Conservation (phyloP, 2,888 invertebrate species). For the Synanthedon formicaeformis region DNA sequence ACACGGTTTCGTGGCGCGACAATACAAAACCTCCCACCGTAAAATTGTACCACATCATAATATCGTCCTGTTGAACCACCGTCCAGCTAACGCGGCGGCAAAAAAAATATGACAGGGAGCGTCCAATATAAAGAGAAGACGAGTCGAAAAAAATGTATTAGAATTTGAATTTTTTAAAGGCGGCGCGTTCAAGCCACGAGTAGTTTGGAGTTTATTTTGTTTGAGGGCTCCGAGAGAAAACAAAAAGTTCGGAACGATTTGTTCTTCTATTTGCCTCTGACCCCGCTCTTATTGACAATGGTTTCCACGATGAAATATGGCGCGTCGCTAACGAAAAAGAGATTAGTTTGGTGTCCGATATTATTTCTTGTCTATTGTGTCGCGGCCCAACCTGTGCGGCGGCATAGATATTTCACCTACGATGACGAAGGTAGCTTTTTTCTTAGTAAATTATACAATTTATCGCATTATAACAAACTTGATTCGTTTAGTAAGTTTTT, state of each 20-base stretch:
- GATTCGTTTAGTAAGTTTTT: neutral
- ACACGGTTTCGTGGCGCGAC: slow-evolving; percentile 18
- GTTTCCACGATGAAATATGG: slow-evolving; percentile 69
- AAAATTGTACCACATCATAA: slow-evolving; percentile 24
- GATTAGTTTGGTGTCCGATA: slow-evolving; percentile 56
- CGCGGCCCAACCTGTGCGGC: slow-evolving; percentile 22
- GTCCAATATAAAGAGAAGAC: slow-evolving; percentile 63
- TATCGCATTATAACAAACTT: slow-evolving; percentile 4
- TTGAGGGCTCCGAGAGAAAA: slow-evolving; percentile 60
- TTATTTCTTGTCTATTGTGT: slow-evolving; percentile 41
- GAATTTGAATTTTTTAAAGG: slow-evolving; percentile 57
- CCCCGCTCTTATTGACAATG: slow-evolving; percentile 67
- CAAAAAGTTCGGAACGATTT: slow-evolving; percentile 47
- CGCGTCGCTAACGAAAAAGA: slow-evolving; percentile 61
- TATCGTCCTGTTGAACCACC: slow-evolving; percentile 38
- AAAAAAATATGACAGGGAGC: slow-evolving; percentile 49
- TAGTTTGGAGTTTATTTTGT: slow-evolving; percentile 59
- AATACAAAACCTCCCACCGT: slow-evolving; percentile 33
- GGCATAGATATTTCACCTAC: slow-evolving; percentile 41
- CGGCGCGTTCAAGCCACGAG: slow-evolving; percentile 54
- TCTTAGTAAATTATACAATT: slow-evolving; percentile 3
- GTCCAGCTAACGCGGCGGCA: slow-evolving; percentile 22
- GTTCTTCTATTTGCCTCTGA: slow-evolving; percentile 66
- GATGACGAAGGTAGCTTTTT: slow-evolving; percentile 37
- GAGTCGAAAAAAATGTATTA: slow-evolving; percentile 40